phyloP scores from a whole-genome alignment of 2,888 invertebrate genomes.

The Fissipunctia ypsillon region DNA sequence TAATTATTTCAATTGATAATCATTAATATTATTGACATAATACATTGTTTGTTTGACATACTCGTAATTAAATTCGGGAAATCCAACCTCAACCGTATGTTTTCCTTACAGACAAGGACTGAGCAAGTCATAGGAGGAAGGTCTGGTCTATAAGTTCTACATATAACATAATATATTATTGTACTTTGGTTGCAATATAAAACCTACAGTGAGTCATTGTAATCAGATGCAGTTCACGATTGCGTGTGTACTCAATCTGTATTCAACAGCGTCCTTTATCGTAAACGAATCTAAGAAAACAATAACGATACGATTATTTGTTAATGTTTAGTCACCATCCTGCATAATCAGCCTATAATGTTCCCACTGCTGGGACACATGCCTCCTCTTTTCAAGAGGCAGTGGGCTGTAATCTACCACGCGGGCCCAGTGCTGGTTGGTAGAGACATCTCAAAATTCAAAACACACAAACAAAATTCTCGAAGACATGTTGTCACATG shows the following conservation, averaged over 20 bases:
- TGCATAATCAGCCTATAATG: neutral
- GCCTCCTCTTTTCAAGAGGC: too few species aligned
- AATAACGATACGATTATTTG: constrained; percentile 27
- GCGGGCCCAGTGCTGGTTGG: too few species aligned
- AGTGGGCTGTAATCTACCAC: too few species aligned
- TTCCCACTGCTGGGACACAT: too few species aligned
- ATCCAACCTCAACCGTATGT: constrained; percentile 41
- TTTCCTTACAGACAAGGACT: constrained; percentile 35
- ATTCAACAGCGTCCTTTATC: constrained; percentile 31
- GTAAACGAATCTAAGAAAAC: constrained; percentile 29
- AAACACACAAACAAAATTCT: too few species aligned
- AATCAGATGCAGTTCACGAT: constrained; percentile 74
- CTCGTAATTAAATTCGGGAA: constrained; percentile 33
- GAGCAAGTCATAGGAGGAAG: constrained; percentile 39
- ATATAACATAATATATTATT: too few species aligned
- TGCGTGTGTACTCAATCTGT: constrained; percentile 46
- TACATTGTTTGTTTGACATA: constrained; percentile 29
- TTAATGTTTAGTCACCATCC: constrained; percentile 23
- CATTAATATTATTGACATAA: neutral
- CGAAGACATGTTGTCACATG: too few species aligned
- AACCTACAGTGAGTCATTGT: constrained; percentile 67
- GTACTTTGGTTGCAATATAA: constrained; percentile 36
- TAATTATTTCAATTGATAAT: constrained; percentile 22
- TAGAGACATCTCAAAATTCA: too few species aligned
- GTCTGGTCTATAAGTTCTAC: constrained; percentile 18